Conservation (phyloP, 37 sponge, comb jelly and placozoan genomes). For the Axinella damicornis region DNA sequence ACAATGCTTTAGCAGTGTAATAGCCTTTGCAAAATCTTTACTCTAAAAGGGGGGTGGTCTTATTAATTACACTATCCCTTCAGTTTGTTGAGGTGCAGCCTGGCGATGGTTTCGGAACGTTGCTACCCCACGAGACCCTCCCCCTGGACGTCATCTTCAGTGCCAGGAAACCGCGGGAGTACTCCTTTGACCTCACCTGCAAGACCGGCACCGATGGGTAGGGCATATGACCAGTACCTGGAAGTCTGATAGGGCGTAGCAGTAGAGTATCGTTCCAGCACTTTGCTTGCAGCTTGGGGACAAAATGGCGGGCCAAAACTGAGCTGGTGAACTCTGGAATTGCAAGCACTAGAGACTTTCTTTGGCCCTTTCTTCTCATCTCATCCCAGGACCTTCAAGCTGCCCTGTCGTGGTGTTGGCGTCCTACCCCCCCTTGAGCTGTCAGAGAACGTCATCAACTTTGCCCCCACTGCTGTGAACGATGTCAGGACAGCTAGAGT, state of each 20-base stretch:
- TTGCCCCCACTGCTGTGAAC: conserved; percentile 70
- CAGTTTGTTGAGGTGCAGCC: conserved; percentile 84
- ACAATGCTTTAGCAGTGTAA: too few relatives aligned
- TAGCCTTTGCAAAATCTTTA: too few relatives aligned
- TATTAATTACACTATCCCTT: too few relatives aligned
- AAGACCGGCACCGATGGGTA: conserved; percentile 55
- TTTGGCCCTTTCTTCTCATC: background rate
- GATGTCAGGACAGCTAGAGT: conserved; percentile 29
- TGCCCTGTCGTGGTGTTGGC: conserved; percentile 71
- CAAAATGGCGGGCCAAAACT: too few relatives aligned
- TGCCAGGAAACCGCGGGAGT: conserved; percentile 58
- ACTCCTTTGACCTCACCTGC: conserved; percentile 65
- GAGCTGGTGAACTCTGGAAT: too few relatives aligned
- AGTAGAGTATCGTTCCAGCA: too few relatives aligned
- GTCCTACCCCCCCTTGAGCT: conserved; percentile 76
- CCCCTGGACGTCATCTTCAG: conserved; percentile 78
- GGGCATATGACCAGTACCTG: too few relatives aligned
- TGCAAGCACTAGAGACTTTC: too few relatives aligned
- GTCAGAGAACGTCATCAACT: conserved; percentile 65
- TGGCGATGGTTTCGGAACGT: conserved; percentile 87
- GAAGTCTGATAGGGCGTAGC: too few relatives aligned
- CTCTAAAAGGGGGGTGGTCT: too few relatives aligned
- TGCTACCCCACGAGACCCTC: conserved; percentile 85
- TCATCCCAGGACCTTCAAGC: conserved; percentile 49
- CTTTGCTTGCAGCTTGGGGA: too few relatives aligned